phyloP scores from a whole-genome alignment of 1,140 invertebrate species.

The Drosophila bocqueti region DNA sequence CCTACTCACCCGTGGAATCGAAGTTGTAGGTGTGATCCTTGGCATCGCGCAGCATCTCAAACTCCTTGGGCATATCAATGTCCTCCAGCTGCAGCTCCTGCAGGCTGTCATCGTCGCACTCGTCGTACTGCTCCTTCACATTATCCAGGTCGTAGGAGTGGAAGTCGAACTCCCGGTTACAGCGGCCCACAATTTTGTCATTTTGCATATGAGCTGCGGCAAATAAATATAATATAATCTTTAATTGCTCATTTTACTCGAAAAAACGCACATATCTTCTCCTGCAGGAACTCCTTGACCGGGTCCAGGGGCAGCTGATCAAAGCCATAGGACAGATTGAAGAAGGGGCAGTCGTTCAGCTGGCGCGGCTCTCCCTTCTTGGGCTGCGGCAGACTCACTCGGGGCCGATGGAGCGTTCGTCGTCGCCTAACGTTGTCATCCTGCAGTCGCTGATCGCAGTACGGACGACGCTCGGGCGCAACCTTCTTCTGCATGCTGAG shows the following conservation, averaged over 20 bases:
- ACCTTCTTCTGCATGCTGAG: conserved; percentile 52
- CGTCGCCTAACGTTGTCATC: conserved; percentile 42
- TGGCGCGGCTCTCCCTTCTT: conserved; percentile 57
- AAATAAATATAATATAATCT: not conserved
- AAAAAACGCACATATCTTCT: conserved; percentile 74
- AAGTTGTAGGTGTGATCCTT: conserved; percentile 70
- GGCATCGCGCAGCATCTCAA: conserved; percentile 67
- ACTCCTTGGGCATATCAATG: conserved; percentile 76
- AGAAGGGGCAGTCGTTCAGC: conserved; percentile 81
- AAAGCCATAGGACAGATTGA: conserved; percentile 64
- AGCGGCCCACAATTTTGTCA: conserved; percentile 69
- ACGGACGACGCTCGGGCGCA: conserved; percentile 64
- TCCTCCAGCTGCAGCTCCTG: conserved; percentile 57
- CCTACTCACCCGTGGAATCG: conserved; percentile 60
- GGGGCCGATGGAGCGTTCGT: conserved; percentile 30
- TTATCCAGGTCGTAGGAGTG: conserved; percentile 61
- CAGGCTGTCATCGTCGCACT: conserved; percentile 67
- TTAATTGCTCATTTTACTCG: not conserved
- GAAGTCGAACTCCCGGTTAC: conserved; percentile 76
- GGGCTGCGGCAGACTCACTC: not conserved
- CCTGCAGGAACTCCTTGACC: conserved; percentile 65
- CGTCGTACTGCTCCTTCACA: conserved; percentile 48
- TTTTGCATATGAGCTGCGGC: conserved; percentile 72
- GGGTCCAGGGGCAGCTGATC: conserved; percentile 82
- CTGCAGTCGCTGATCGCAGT: conserved; percentile 61